phyloP scores from a whole-genome alignment of 2,797 vertebrate species.

The Sarcophilus harrisii region DNA sequence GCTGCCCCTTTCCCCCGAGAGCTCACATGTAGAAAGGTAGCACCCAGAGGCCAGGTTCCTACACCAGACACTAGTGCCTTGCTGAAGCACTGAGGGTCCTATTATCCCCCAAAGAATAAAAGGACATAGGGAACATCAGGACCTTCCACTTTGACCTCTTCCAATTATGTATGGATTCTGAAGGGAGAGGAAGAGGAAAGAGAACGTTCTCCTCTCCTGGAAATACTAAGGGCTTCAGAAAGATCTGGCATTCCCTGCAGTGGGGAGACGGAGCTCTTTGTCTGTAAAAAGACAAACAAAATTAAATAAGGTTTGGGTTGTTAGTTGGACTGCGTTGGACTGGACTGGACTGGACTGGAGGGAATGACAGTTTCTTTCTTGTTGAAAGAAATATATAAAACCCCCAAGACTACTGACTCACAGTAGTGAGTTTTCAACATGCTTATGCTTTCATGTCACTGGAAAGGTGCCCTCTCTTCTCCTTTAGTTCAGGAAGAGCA shows the following conservation, averaged over 20 bases:
- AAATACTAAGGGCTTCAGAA: not conserved
- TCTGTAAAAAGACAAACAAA: not conserved
- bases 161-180: not conserved
- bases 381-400: not conserved
- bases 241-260: not conserved
- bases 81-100: no score
- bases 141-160: not conserved
- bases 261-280: not conserved
- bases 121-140: not conserved
- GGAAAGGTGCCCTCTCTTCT: not conserved
- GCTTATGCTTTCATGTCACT: not conserved
- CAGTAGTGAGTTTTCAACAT: not conserved
- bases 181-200: not conserved
- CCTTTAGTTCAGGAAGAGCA: not conserved
- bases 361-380: not conserved
- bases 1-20: not conserved
- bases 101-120: not conserved
- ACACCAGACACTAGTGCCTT: not conserved
- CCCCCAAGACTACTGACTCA: not conserved
- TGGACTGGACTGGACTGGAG: no score
- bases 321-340: no score
- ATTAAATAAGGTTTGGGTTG: accelerated
- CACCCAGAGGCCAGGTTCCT: not conserved
- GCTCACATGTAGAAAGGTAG: not conserved
- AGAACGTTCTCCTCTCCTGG: not conserved